Base-by-base conservation (phyloP, 2,797 vertebrate genomes). In the Philypnodon macrostomus region DNA sequence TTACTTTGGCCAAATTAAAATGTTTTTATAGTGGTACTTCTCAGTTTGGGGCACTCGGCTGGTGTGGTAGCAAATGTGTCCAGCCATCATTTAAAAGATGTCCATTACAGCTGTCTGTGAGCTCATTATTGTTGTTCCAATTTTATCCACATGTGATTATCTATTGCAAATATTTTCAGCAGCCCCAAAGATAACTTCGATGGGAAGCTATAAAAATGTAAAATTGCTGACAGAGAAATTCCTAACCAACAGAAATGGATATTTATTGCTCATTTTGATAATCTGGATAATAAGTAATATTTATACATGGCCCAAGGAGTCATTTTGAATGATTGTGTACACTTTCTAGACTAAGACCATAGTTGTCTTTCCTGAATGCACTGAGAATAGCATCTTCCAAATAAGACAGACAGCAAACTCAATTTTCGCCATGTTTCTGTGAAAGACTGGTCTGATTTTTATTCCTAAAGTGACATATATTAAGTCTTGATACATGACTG, bases 171-270 rank as follows among this genome's bases (percentile, higher is more conserved):
- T 37, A 37, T 39, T 12, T 39, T 23, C 13, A 21, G n/a, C 19
- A 39, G 37, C 19, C 19, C 13, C 6, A 41, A 41, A 41, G 24
- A 41, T 9, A 21, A 26, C 39, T 21, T 6, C n/a, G 8, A 10
- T 41, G 4, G 6, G 10, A 1, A 10, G 39, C 21, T 23, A 41
- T 41, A 21, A 13, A 41, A 41, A 7, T 26, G 23, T 14, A 10
- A 41, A 41, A 41, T 23, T 26, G 21, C 39, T 41, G 39, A 41
- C 39, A 10, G 10, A 26, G 39, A n/a, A 39, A 12, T 39, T 13
- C n/a, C n/a, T 11, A 8, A 15, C 21, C 21, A 23, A 21, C 39
- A 41, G 26, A 39, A 41, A 27, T 41, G 39, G 13, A 7, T 8
- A 10, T 13, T 10, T 23, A 41, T 41, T 4, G 14, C 7, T 45